A percentile compares a stretch with the other conserved stretches of the same genome.
phyloP scores from a whole-genome alignment of 1,140 invertebrate species.

The Lepidurus apus region DNA sequence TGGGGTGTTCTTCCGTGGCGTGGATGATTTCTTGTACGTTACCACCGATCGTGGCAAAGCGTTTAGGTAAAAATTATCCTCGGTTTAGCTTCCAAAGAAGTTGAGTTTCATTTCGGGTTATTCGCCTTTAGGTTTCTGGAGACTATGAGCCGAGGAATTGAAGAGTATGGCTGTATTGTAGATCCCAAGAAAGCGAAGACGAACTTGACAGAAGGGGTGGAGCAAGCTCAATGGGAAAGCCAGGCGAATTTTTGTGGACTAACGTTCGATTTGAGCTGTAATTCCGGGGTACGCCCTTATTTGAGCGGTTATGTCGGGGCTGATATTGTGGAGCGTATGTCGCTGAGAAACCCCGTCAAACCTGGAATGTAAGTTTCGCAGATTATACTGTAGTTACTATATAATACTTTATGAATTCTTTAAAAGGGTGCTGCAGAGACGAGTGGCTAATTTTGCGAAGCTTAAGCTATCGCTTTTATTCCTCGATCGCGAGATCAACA shows the following conservation, averaged over 20 bases:
- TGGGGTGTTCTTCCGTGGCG: neutral
- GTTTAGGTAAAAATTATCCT: neutral
- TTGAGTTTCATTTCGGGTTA: neutral
- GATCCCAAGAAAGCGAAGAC: neutral
- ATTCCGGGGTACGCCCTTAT: neutral
- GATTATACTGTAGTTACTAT: neutral
- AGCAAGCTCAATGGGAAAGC: neutral
- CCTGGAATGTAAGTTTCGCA: neutral
- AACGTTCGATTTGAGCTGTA: neutral
- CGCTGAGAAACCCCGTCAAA: neutral
- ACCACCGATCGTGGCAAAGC: neutral
- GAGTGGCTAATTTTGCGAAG: neutral
- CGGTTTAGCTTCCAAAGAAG: neutral
- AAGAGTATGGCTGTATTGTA: constrained; percentile 10
- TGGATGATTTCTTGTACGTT: constrained; percentile 9
- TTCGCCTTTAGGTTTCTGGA: neutral
- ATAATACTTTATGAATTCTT: neutral
- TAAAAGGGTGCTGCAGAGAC: neutral
- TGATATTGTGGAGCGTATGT: neutral
- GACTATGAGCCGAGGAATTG: neutral
- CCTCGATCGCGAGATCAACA: neutral
- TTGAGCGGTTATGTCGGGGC: neutral
- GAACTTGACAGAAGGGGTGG: neutral
- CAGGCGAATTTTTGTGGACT: neutral
- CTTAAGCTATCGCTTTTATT: neutral